Evolutionary conservation across 2,113 vertebrate genomes (phyloP), one percentile per base, ranked within the genome.

Genomic region (Cranoglanis bouderius): DNA sequence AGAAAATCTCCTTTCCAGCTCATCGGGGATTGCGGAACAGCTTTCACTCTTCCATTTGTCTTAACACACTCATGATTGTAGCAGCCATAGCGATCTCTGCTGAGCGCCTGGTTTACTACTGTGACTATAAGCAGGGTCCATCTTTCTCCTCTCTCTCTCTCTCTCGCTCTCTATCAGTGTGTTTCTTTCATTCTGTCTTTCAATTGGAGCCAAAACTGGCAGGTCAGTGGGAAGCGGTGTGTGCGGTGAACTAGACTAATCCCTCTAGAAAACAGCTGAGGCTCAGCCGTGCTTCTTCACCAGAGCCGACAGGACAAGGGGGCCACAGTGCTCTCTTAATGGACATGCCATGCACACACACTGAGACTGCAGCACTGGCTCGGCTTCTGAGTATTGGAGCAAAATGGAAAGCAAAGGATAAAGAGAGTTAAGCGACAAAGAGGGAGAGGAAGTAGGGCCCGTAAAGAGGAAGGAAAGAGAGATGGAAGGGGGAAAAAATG

Each of bases 201-300:
- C 57, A 53, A 7, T 84, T 38, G 16, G 51, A 6, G 53, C 67
- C 81, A 75, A 70, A 59, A 78, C 49, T 90, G 88, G 40, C 85
- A 85, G 90, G 88, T 92, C 90, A 92, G 67, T 77, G 84, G 75
- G 40, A 89, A 90, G 88, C 88, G 82, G 83, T 46, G 40, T 89
- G 92, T 90, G 85, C 84, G 84, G 85, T 90, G 89, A 90, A 92
- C 87, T 92, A 89, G 85, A 92, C 89, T 90, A 91, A 91, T 93
- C 89, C 86, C 85, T 26, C 88, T 85, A 90, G 89, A 91, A 91
- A 92, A 89, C 92, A 93, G 91, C 92, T 93, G 91, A 90, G 92
- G 57, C 85, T 86, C 90, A 55, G 59, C 63, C 85, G 87, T 40
- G 53, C 85, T 89, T 85, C 89, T 90, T 87, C 84, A 88, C 77